Evolutionary conservation across 1,140 invertebrate species (phyloP).

Genomic region (Drosophila saltans): DNA sequence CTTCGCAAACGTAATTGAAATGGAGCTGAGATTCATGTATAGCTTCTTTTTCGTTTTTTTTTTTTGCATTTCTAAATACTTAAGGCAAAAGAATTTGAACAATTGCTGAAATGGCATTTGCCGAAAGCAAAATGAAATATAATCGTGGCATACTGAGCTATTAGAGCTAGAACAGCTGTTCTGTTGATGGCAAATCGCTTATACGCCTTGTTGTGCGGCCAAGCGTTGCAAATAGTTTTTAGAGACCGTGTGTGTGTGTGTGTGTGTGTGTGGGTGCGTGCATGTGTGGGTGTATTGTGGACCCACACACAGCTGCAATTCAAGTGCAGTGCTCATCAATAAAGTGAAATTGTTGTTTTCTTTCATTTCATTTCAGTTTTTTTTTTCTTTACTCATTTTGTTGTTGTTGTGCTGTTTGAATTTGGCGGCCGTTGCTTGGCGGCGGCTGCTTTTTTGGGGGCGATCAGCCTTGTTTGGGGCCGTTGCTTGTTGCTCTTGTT

Average conservation of each 20-base stretch:
- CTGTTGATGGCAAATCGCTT: constrained; percentile 62
- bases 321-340: constrained; percentile 76
- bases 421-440: constrained; percentile 33
- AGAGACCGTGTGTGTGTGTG: constrained; percentile 20
- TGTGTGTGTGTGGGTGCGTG: constrained; percentile 13
- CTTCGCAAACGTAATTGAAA: too few relatives aligned
- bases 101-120: constrained; percentile 4
- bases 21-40: too few relatives aligned
- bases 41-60: too few relatives aligned
- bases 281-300: constrained; percentile 15
- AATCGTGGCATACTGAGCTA: constrained; percentile 1
- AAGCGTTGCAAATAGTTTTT: constrained; percentile 68
- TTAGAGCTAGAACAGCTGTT: constrained; percentile 54
- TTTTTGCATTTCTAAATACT: not conserved
- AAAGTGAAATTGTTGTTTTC: constrained; percentile 65
- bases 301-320: constrained; percentile 58
- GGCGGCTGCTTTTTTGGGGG: constrained; percentile 38
- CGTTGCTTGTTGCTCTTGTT: not conserved
- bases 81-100: not conserved
- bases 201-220: constrained; percentile 75
- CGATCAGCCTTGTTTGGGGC: constrained; percentile 46
- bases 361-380: not conserved
- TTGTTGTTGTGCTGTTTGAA: constrained; percentile 14
- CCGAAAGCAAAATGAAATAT: not conserved
- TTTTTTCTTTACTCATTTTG: not conserved